phyloP scores from a whole-genome alignment of 2,113 vertebrate species.

The Sinocyclocheilus anshuiensis region DNA sequence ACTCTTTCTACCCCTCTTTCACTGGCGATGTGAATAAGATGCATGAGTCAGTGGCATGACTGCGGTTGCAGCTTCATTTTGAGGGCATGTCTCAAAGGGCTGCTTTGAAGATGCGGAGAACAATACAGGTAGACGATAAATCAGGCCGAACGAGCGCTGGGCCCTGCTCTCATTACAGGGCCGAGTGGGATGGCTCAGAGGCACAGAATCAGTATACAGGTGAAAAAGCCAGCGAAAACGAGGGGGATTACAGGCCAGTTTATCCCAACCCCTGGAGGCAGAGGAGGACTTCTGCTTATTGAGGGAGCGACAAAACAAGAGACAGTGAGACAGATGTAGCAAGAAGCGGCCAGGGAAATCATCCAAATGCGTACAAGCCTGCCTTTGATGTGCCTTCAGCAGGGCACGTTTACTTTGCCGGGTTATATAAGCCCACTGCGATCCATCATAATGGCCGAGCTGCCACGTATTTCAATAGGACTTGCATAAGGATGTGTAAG shows the following conservation, averaged over 20 bases:
- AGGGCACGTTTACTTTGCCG: slow-evolving; percentile 9
- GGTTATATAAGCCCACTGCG: background rate
- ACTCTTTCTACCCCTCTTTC: slow-evolving; percentile 1
- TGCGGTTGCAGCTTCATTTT: slow-evolving; percentile 41
- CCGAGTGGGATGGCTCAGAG: slow-evolving; percentile 5
- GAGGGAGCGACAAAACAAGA: slow-evolving; percentile 39
- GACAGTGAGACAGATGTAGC: slow-evolving; percentile 37
- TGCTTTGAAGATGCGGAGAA: slow-evolving; percentile 58
- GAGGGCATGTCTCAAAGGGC: slow-evolving; percentile 48
- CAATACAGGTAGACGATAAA: slow-evolving; percentile 54
- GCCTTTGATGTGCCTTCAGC: slow-evolving; percentile 43
- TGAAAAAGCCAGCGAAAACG: background rate
- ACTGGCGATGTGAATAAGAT: slow-evolving; percentile 44
- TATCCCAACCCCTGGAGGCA: slow-evolving; percentile 23
- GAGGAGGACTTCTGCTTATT: background rate
- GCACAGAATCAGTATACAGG: slow-evolving; percentile 35
- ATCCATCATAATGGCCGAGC: slow-evolving; percentile 34
- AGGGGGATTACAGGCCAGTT: slow-evolving; percentile 21
- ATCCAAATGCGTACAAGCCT: background rate
- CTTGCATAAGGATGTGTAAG: background rate
- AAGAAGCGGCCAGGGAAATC: slow-evolving; percentile 19
- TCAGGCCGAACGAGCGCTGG: slow-evolving; percentile 41
- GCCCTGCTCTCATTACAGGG: slow-evolving; percentile 49
- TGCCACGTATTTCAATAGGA: slow-evolving; percentile 7
- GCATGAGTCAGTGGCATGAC: slow-evolving; percentile 49